These are phyloP conservation scores for Pseudopodoces humilis DNA, from an alignment of 2,113 vertebrate species.

Conservation along the genomic window DNA sequence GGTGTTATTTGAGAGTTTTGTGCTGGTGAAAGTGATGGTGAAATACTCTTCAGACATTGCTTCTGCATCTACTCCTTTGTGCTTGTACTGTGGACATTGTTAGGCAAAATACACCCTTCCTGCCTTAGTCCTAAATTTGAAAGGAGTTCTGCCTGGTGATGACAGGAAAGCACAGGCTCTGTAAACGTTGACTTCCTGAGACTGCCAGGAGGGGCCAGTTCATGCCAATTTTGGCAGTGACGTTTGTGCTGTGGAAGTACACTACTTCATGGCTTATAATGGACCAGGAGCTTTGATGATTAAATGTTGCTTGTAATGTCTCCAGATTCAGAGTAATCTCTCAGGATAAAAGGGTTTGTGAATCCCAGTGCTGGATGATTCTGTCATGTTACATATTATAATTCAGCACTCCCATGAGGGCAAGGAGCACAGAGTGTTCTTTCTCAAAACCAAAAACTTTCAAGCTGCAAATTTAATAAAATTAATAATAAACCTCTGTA, in stretches of 20 bases:
- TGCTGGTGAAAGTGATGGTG: neutral
- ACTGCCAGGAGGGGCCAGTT: neutral
- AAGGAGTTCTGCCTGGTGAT: conserved; percentile 14
- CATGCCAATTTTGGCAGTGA: neutral
- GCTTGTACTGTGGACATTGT: neutral
- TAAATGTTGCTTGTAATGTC: neutral
- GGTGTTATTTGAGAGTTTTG: neutral
- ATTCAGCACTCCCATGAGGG: neutral
- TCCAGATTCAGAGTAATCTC: neutral
- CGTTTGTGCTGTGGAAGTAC: neutral
- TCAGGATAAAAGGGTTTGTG: neutral
- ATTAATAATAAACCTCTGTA: neutral
- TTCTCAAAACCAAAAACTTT: neutral
- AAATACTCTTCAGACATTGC: neutral
- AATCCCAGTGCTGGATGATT: neutral
- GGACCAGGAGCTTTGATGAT: neutral
- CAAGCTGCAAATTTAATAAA: neutral
- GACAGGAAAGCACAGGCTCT: neutral
- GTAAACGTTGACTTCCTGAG: conserved; percentile 1
- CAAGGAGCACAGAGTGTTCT: neutral
- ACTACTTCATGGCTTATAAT: neutral
- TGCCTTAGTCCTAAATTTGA: conserved; percentile 1
- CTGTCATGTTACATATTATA: neutral
- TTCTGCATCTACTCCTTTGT: neutral
- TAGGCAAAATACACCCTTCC: conserved; percentile 34